A percentile compares a stretch with the other conserved stretches of the same genome.
These are phyloP conservation scores for Miichthys miiuy DNA, from an alignment of 2,797 vertebrate species.

Conservation along the genomic window DNA sequence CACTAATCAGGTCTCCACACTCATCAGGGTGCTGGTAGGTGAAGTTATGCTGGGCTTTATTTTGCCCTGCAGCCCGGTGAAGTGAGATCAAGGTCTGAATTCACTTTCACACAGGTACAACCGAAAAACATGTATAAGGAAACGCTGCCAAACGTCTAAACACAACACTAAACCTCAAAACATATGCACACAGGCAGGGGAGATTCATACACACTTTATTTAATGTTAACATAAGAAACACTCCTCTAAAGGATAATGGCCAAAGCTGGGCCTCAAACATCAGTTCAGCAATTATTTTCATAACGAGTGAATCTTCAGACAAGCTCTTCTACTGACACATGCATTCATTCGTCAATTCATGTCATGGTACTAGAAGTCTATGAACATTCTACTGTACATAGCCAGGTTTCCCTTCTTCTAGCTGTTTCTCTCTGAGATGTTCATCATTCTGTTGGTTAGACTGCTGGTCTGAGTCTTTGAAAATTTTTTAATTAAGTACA, in stretches of 20 bases:
- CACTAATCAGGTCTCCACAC: slow-evolving; percentile 23
- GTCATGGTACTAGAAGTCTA: no score
- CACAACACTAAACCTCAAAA: neutral
- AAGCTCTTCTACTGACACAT: no score
- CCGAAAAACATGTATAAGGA: neutral
- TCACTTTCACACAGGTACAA: neutral
- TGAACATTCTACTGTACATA: no score
- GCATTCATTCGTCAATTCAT: no score
- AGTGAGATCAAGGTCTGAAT: slow-evolving; percentile 14
- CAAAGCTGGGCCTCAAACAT: neutral
- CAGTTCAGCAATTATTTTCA: no score
- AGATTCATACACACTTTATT: neutral
- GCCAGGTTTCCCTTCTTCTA: no score
- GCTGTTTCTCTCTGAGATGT: no score
- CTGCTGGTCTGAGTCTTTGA: no score
- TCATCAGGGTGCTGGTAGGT: slow-evolving; percentile 8
- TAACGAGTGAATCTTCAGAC: no score
- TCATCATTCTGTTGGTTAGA: no score
- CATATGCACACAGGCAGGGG: neutral
- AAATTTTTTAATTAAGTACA: no score
- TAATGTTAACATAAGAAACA: neutral
- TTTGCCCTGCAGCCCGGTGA: slow-evolving; percentile 22
- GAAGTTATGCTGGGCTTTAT: slow-evolving; percentile 5
- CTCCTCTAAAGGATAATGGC: neutral
- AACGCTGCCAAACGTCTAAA: neutral